A percentile compares a stretch with the other conserved stretches of the same genome.
Evolutionary conservation across 2,888 invertebrate genomes (phyloP).

Genomic region (Drosophila nr. fundita): DNA sequence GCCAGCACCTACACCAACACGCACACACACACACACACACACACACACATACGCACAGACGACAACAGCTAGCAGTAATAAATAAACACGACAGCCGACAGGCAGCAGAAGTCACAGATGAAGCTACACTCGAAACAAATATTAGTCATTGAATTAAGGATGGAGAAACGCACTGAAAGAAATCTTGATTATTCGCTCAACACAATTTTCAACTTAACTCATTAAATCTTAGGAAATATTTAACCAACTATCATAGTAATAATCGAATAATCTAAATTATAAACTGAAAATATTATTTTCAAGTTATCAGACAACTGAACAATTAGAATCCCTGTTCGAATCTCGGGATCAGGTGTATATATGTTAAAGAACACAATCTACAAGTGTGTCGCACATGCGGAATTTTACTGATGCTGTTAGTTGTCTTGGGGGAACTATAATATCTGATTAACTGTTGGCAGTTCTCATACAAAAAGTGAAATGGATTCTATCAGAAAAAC

Average conservation of each 20-base stretch:
- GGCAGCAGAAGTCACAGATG: conserved; percentile 33
- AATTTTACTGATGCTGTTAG: neutral
- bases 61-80: conserved; percentile 70
- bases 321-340: neutral
- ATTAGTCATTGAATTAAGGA: neutral
- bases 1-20: conserved; percentile 27
- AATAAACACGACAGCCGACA: conserved; percentile 63
- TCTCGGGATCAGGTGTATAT: neutral
- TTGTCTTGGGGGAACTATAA: too few species aligned
- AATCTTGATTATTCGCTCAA: neutral
- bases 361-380: neutral
- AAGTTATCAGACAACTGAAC: too few species aligned
- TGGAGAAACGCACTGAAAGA: neutral
- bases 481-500: too few species aligned
- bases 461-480: too few species aligned
- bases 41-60: conserved; percentile 15
- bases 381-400: neutral
- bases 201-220: neutral
- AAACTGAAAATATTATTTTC: too few species aligned
- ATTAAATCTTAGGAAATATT: neutral
- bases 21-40: conserved; percentile 16
- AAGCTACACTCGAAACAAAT: conserved; percentile 5
- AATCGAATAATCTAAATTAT: neutral
- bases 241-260: neutral
- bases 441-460: too few species aligned